Percentiles rank a stretch among this genome's conserved stretches.
Evolutionary conservation across 2,113 vertebrate genomes (phyloP).

Genomic region (Megaceryle maxima): DNA sequence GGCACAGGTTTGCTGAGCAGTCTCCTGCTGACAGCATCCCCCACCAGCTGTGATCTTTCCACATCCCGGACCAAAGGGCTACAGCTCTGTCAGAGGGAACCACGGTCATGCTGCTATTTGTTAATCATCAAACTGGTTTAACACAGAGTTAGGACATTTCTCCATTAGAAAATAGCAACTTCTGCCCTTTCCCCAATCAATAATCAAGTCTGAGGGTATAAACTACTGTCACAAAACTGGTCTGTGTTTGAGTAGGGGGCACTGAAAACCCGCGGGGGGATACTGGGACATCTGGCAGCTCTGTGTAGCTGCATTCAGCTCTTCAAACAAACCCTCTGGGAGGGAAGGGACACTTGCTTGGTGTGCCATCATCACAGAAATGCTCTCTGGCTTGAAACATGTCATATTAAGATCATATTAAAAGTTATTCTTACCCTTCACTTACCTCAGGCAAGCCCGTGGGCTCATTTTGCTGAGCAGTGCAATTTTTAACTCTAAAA

Average conservation of each 20-base stretch:
- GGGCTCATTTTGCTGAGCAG: neutral
- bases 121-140: neutral
- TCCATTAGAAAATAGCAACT: neutral
- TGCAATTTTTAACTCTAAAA: neutral
- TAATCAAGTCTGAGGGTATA: neutral
- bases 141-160: neutral
- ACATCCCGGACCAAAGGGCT: neutral
- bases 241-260: neutral
- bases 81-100: neutral
- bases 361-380: neutral
- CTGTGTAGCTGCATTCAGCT: neutral
- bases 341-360: neutral
- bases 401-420: neutral
- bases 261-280: neutral
- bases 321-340: neutral
- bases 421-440: neutral
- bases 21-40: neutral
- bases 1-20: neutral
- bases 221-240: neutral
- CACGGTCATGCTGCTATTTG: fast-evolving
- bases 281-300: fast-evolving
- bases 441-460: neutral
- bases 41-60: neutral
- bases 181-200: neutral
- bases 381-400: neutral